Evolutionary conservation across 2,113 vertebrate genomes (phyloP), one percentile per base, ranked within the genome.

Genomic region (Engystomops pustulosus): DNA sequence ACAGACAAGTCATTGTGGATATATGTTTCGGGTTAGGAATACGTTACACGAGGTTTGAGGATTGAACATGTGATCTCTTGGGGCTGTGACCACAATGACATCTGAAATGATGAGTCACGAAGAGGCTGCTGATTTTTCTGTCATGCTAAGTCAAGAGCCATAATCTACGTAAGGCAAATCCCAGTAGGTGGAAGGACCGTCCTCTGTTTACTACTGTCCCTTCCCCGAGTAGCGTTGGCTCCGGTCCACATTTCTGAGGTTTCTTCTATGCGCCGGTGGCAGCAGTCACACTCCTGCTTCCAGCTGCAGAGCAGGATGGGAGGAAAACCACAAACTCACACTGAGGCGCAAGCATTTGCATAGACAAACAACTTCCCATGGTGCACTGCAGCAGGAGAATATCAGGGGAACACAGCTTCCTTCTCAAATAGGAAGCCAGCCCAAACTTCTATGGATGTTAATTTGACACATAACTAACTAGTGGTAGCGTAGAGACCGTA

Each of bases 341-440:
- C 45, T 69, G 45, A 70, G 83, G 51, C 83, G 58, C 34, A 14
- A 20, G 18, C 65, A 85, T 85, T 79, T 85, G 74, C 83, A 85
- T 85, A 85, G 76, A 78, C 83, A 74, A 85, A 85, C 83, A 85
- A 76, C 62, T 75, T 85, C 83, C 83, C 83, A 70, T 79, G 74
- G 75, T 79, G 83, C 75, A 78, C 32, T 70, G 75, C 74, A 79
- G 58, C 34, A 32, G 23, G 44, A 78, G 83, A 79, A 55, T 23
- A 58, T 11, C 8, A 32, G 32, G 58, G 45, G 60, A 84, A 84
- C 82, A 84, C 58, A 84, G 72, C 38, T 77, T 58, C 74, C 74
- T 84, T 84, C 60, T 84, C 45, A 18, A 32, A 53, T 49, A 70
- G 75, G 60, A 84, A 84, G 58, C 74, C 27, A 55, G 65, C 45